A percentile compares a stretch with the other conserved stretches of the same genome.
These are phyloP conservation scores for Tinea pellionella DNA, from an alignment of 2,888 invertebrate genomes.

Conservation along the genomic window DNA sequence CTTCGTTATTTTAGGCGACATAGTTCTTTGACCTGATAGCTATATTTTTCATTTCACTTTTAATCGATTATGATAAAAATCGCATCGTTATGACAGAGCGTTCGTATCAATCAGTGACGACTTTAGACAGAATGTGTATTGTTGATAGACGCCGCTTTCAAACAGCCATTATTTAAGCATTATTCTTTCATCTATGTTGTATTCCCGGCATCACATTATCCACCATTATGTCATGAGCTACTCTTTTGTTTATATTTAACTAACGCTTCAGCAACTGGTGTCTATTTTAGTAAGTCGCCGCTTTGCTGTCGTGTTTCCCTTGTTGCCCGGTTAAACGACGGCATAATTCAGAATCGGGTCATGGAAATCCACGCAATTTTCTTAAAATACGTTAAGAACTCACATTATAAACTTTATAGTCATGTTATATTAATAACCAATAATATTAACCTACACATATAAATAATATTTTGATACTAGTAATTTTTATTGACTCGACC, in stretches of 20 bases:
- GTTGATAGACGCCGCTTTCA: background rate
- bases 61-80: too few relatives aligned
- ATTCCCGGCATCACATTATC: constrained; percentile 9
- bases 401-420: background rate
- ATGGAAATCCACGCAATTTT: background rate
- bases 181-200: constrained; percentile 3
- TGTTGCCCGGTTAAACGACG: constrained; percentile 20
- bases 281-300: constrained; percentile 51
- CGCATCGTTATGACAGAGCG: too few relatives aligned
- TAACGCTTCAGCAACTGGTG: constrained; percentile 32
- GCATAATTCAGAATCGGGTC: constrained; percentile 3
- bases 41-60: too few relatives aligned
- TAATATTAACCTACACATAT: too few relatives aligned
- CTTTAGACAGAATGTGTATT: background rate
- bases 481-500: too few relatives aligned
- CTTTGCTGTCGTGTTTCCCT: constrained; percentile 44
- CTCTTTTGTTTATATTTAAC: constrained; percentile 35
- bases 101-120: background rate
- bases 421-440: too few relatives aligned
- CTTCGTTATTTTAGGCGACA: too few relatives aligned
- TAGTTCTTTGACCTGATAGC: too few relatives aligned
- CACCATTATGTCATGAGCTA: constrained; percentile 12
- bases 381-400: constrained; percentile 1
- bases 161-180: background rate
- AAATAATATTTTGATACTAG: too few relatives aligned